Conservation (phyloP, 2,797 vertebrate species). For the Cyclura pinguis region DNA sequence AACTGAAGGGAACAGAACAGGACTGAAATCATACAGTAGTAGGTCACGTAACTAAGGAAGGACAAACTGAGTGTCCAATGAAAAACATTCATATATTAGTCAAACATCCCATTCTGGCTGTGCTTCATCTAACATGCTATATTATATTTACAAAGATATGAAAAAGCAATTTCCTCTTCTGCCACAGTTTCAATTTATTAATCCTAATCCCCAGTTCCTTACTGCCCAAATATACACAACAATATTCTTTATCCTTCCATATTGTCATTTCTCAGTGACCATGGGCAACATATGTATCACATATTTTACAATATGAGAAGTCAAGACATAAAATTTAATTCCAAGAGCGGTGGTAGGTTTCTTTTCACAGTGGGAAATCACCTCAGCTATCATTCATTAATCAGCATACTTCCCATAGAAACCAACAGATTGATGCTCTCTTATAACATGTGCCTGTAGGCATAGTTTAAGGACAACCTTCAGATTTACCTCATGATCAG, state of each 20-base stretch:
- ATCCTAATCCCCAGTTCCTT: conserved; percentile 53
- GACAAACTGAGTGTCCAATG: conserved; percentile 1
- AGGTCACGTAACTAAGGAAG: neutral
- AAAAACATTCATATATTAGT: conserved; percentile 19
- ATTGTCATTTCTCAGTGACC: conserved; percentile 39
- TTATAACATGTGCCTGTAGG: neutral
- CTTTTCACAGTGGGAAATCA: neutral
- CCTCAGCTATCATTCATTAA: conserved; percentile 2
- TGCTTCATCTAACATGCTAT: neutral
- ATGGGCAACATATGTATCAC: conserved; percentile 14
- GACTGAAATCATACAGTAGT: neutral
- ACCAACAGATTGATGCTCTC: neutral
- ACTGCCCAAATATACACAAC: conserved; percentile 50
- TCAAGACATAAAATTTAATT: conserved; percentile 39
- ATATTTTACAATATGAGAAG: neutral
- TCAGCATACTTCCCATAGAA: neutral
- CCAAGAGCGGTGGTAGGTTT: neutral
- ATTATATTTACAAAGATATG: conserved; percentile 38
- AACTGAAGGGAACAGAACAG: conserved; percentile 3
- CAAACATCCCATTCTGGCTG: conserved; percentile 22
- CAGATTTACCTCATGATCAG: accelerated
- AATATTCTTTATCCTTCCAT: conserved; percentile 45
- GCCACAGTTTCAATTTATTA: conserved; percentile 59
- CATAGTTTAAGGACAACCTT: neutral
- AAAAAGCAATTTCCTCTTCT: conserved; percentile 51